Base-by-base conservation (phyloP, 64 coral and sea anemone genomes). In the Acropora tenuis region DNA sequence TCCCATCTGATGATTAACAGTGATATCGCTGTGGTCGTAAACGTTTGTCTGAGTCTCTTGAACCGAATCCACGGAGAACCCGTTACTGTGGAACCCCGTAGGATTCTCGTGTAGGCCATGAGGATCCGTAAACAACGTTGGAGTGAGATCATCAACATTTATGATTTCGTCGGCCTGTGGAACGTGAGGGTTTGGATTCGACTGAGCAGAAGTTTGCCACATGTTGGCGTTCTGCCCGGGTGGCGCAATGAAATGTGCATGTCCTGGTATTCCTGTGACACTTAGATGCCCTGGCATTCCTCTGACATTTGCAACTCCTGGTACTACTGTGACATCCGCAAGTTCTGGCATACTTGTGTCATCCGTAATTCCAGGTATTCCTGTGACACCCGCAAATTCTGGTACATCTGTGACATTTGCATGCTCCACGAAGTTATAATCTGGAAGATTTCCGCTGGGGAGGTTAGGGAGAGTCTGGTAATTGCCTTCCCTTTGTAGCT, bases 101-200 rank as follows among this genome's bases (percentile, higher is more conserved):
- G 10, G 65, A 71, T 85, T 85, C 17, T 17, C 45, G 9, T 71
- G 72, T 17, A 65, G 63, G 66, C 46, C 44, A 17, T 49, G 48
- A 13, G 60, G 43, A 30, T 85, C 65, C 44, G 9, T 65, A 71
- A 48, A 72, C 63, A 85, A 48, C 63, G 58, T 85, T 30, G 82
- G 82, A 19, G 63, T 85, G 4, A 85, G 44, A 8, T 85, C 82
- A 85, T 85, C 82, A 6, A 85, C 82, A 7, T 45, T 85, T 69
- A 71, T 48, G 17, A 72, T 44, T 2, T 85, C 82, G 10, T 50
- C 65, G 41, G 72, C 66, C 65, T 18, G 61, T 48, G 82, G 65
- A 63, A 63, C 3, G 6, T 69, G 45, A 17, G 66, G 0, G 65
- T 72, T 49, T 12, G 48, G 82, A 72, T n/a, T 71, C 2, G 66